A percentile compares a stretch with the other conserved stretches of the same genome.
These are phyloP conservation scores for Grus americana DNA, from an alignment of 2,113 vertebrate genomes.

Conservation along the genomic window DNA sequence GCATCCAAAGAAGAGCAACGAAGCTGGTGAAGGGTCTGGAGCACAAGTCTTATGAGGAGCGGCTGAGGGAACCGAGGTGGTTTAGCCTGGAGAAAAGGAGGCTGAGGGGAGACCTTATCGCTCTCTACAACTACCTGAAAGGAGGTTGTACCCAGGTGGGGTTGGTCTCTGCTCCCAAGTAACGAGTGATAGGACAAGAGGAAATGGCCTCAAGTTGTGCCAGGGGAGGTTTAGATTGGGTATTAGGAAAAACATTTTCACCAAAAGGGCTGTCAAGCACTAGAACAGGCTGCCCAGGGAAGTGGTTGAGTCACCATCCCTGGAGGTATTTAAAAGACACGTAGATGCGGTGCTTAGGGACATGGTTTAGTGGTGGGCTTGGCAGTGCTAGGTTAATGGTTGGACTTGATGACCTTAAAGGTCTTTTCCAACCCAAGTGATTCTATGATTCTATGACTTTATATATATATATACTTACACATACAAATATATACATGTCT, in stretches of 20 bases:
- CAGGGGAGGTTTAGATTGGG: too few species aligned
- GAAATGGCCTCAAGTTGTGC: not conserved
- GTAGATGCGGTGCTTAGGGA: not conserved
- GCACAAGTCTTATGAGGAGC: not conserved
- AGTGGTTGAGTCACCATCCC: not conserved
- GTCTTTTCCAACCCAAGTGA: not conserved
- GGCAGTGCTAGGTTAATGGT: not conserved
- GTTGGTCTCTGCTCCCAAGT: not conserved
- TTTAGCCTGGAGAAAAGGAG: not conserved
- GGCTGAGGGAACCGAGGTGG: not conserved
- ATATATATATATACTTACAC: not conserved
- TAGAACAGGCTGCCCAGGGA: not conserved
- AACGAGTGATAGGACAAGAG: not conserved
- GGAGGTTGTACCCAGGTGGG: fast-evolving
- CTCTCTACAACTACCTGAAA: not conserved
- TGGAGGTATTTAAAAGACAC: not conserved
- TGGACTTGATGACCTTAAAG: not conserved
- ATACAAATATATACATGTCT: not conserved
- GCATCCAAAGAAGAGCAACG: not conserved
- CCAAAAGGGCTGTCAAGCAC: not conserved
- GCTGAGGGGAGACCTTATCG: not conserved
- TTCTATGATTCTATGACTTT: not conserved
- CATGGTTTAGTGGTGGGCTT: too few species aligned
- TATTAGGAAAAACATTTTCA: not conserved
- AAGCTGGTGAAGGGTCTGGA: not conserved